These are phyloP conservation scores for Bombyx mandarina DNA, from an alignment of 1,140 invertebrate species.

Conservation along the genomic window DNA sequence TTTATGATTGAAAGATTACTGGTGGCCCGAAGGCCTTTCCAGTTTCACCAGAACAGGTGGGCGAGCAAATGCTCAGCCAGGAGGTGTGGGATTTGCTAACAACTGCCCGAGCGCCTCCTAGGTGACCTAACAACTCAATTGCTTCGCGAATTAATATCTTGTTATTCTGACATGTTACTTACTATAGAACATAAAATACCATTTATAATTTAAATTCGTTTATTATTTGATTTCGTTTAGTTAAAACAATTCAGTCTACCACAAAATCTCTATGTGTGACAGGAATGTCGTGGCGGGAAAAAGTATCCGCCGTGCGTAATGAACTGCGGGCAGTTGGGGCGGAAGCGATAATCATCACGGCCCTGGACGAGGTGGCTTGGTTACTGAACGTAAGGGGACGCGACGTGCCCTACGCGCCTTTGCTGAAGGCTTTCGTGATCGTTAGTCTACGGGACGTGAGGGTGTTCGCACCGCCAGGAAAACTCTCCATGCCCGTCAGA, in stretches of 20 bases:
- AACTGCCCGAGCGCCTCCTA: no score
- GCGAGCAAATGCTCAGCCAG: no score
- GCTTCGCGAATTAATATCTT: no score
- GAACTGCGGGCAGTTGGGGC: constrained; percentile 77
- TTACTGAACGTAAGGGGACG: constrained; percentile 94
- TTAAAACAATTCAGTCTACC: no score
- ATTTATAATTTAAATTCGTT: not conserved
- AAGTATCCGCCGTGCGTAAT: constrained; percentile 77
- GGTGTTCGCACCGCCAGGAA: constrained; percentile 75
- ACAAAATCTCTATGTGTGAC: not conserved
- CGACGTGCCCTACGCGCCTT: constrained; percentile 91
- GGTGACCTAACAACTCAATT: no score
- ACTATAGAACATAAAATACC: no score
- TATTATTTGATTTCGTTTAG: no score
- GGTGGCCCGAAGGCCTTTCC: no score
- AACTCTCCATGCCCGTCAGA: constrained; percentile 69
- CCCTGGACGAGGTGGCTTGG: constrained; percentile 95
- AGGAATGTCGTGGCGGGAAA: constrained; percentile 81
- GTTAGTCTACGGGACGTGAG: constrained; percentile 75
- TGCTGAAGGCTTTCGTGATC: constrained; percentile 84
- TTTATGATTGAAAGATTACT: no score
- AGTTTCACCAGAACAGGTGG: no score
- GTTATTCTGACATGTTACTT: no score
- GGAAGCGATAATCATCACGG: constrained; percentile 87
- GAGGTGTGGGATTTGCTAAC: no score